Conservation (phyloP, 2,888 invertebrate genomes). For the Drosophila falleni region DNA sequence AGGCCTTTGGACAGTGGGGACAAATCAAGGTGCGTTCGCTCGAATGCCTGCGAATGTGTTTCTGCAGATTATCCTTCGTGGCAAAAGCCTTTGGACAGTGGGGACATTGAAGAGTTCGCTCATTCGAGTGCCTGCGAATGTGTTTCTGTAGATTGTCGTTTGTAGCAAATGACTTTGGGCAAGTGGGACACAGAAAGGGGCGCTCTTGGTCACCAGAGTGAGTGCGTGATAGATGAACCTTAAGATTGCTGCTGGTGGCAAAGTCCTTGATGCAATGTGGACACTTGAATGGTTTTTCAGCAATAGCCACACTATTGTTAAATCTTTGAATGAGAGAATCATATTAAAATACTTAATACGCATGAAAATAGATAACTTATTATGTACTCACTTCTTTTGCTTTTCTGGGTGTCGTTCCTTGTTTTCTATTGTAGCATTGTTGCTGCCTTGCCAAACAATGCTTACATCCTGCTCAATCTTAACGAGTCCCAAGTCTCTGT, state of each 20-base stretch:
- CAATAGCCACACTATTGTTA: slow-evolving; percentile 9
- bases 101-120: slow-evolving; percentile 46
- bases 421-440: slow-evolving; percentile 12
- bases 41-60: slow-evolving; percentile 51
- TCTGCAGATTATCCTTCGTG: slow-evolving; percentile 57
- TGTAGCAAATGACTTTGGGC: slow-evolving; percentile 51
- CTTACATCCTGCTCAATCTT: slow-evolving; percentile 56
- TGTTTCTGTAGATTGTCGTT: slow-evolving; percentile 55
- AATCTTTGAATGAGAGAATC: slow-evolving; percentile 12
- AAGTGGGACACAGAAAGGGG: slow-evolving; percentile 51
- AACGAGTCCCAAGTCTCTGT: slow-evolving; percentile 52
- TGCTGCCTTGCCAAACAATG: slow-evolving; percentile 46
- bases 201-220: slow-evolving; percentile 54
- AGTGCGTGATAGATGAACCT: slow-evolving; percentile 50
- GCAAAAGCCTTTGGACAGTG: slow-evolving; percentile 58
- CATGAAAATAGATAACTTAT: background rate
- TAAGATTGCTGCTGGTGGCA: slow-evolving; percentile 52
- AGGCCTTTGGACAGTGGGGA: slow-evolving; percentile 54
- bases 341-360: background rate
- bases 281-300: slow-evolving; percentile 51
- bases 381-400: slow-evolving; percentile 39
- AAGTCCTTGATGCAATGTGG: slow-evolving; percentile 51
- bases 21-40: slow-evolving; percentile 47
- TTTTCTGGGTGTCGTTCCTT: slow-evolving; percentile 41
- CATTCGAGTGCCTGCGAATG: slow-evolving; percentile 52